Evolutionary conservation across 1,140 invertebrate genomes (phyloP).

Genomic region (Schlechtendalia chinensis): DNA sequence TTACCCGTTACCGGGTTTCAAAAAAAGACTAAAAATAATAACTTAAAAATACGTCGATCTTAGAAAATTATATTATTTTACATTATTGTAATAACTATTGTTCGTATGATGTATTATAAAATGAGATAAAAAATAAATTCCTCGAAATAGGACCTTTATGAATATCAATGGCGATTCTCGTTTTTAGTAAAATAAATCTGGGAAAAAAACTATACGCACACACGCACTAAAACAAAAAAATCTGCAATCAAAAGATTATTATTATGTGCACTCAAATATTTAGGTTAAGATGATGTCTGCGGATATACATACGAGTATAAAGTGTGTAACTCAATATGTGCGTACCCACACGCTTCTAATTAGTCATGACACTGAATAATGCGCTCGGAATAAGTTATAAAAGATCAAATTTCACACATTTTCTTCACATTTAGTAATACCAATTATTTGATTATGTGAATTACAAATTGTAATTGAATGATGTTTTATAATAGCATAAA

Average conservation of each 20-base stretch:
- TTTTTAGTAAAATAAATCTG: neutral
- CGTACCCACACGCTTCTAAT: neutral
- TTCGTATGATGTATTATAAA: too few species aligned
- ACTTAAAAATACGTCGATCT: too few species aligned
- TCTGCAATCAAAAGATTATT: too few species aligned
- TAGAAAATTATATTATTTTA: too few species aligned
- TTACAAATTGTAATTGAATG: neutral
- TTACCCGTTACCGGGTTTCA: too few species aligned
- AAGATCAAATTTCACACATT: neutral
- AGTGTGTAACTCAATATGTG: neutral
- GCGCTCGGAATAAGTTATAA: neutral
- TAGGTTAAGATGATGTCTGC: conserved; percentile 4
- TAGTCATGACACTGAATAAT: neutral
- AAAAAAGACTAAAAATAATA: too few species aligned
- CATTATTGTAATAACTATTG: too few species aligned
- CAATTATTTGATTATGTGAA: neutral
- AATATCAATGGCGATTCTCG: neutral
- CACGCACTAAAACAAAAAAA: neutral
- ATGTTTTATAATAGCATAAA: neutral
- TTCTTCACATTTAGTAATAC: neutral
- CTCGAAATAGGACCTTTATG: too few species aligned
- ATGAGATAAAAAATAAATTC: too few species aligned
- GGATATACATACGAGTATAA: too few species aligned
- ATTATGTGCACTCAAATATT: neutral
- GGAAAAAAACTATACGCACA: neutral